phyloP scores from a whole-genome alignment of 2,113 vertebrate genomes.

The Mormoops blainvillei region DNA sequence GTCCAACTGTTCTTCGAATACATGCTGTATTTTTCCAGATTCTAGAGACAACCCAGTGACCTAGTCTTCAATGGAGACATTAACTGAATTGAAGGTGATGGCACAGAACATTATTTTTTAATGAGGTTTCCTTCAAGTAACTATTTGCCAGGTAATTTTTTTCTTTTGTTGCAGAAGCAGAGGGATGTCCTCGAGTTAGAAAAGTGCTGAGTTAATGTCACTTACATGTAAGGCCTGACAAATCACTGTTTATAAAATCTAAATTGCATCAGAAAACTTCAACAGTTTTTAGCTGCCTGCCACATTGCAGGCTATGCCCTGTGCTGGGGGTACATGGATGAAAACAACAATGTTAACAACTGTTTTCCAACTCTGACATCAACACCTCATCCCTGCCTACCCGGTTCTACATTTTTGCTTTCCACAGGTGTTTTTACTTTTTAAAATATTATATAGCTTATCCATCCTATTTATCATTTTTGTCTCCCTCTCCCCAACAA shows the following conservation, averaged over 20 bases:
- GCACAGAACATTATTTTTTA: conserved; percentile 50
- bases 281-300: neutral
- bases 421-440: neutral
- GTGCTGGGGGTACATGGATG: neutral
- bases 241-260: neutral
- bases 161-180: conserved; percentile 3
- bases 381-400: neutral
- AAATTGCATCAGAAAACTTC: conserved; percentile 3
- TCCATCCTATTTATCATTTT: neutral
- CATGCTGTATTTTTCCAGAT: neutral
- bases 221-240: neutral
- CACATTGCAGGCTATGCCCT: neutral
- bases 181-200: conserved; percentile 12
- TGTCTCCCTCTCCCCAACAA: neutral
- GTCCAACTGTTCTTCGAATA: neutral
- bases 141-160: conserved; percentile 27
- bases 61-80: conserved; percentile 35
- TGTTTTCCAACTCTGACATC: neutral
- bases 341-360: neutral
- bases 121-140: conserved; percentile 43
- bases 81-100: conserved; percentile 60
- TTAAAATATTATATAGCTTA: neutral
- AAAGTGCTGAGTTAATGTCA: neutral
- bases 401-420: neutral
- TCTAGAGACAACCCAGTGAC: conserved; percentile 23